Percentiles rank a stretch among this genome's conserved stretches.
Evolutionary conservation across 2,888 invertebrate genomes (phyloP).

Genomic region (Drosophila quinaria): DNA sequence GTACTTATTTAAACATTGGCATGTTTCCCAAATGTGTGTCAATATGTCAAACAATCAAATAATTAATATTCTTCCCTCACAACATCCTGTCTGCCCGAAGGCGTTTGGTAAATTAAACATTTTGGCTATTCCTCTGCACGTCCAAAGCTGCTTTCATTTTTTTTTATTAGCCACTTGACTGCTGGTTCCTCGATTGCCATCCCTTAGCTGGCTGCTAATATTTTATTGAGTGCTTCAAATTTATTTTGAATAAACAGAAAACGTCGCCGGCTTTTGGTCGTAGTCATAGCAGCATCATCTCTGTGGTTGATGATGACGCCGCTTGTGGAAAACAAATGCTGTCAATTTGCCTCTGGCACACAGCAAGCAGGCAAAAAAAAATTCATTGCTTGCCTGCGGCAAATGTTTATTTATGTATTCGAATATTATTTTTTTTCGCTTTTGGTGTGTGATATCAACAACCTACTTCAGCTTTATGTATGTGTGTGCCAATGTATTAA

Average conservation of each 20-base stretch:
- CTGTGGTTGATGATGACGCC: constrained; percentile 11
- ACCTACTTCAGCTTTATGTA: not conserved
- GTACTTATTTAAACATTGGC: not conserved
- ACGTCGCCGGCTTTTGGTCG: constrained; percentile 39
- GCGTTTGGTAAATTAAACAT: constrained; percentile 13
- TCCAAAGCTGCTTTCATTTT: constrained; percentile 25
- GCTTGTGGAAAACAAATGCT: constrained; percentile 34
- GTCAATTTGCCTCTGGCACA: constrained; percentile 27
- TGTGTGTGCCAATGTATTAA: constrained; percentile 4
- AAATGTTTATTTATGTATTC: constrained; percentile 55
- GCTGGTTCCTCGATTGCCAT: constrained; percentile 4
- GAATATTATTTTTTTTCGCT: constrained; percentile 4
- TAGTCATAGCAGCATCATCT: constrained; percentile 27
- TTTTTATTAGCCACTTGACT: constrained; percentile 23
- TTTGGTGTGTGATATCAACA: constrained; percentile 31
- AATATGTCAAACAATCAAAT: constrained; percentile 20
- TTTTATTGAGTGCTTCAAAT: constrained; percentile 63
- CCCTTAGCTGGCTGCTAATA: constrained; percentile 44
- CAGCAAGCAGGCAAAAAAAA: not conserved
- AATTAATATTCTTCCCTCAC: constrained; percentile 20
- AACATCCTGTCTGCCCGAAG: not conserved
- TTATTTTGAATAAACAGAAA: constrained; percentile 59
- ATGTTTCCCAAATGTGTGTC: constrained; percentile 5
- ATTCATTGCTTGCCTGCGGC: constrained; percentile 52
- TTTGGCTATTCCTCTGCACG: constrained; percentile 8